Base-by-base conservation (phyloP, 92 coral and sea anemone species). In the Pocillopora meandrina region DNA sequence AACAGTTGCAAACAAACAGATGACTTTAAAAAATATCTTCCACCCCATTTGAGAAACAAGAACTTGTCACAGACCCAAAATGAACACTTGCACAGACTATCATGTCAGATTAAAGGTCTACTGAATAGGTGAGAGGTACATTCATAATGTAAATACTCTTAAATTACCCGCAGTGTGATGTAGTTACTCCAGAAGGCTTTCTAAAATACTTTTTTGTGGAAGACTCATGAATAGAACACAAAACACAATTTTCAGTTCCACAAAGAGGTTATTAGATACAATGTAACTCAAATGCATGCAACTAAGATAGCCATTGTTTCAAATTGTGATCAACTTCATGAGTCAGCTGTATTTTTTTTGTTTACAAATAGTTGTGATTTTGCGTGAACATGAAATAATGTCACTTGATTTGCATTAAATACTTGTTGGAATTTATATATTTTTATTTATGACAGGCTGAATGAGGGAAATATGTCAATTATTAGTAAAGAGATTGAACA, bases 381-480 rank as follows among this genome's bases (percentile, higher is more conserved):
- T 42, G 52, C 52, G 8, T 42, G 52, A 42, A 42, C 52, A 42
- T 42, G 52, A 42, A 42, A 42, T 42, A 42, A 42, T 42, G 4
- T 42, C 8, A 7, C 52, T 42, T 42, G 52, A 42, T 42, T 42
- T 26, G 31, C 31, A 26, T 26, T 26, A 26, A 26, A 26, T 26
- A 26, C 8, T 42, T 42, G 7, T 2, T 35, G 23, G n/a, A 19
- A 7, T 33, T n/a, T 16, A 19, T 47, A 72, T 81, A 14, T 49
- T 78, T 75, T 23, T 76, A 23, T 62, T 71, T 77, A 52, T 74
- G 86, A 11, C 89, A 96, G 99, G 76, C 86, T 96, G 23, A 94
- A 98, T 85, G 99, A 96, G 31, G 90, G 98, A 23, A 96, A 96
- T 83, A 90, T 96, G 76, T 90, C 91, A 69, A 82, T 90, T 17